Evolutionary conservation across 2,113 vertebrate species (phyloP).

Genomic region (Heteronetta atricapilla): DNA sequence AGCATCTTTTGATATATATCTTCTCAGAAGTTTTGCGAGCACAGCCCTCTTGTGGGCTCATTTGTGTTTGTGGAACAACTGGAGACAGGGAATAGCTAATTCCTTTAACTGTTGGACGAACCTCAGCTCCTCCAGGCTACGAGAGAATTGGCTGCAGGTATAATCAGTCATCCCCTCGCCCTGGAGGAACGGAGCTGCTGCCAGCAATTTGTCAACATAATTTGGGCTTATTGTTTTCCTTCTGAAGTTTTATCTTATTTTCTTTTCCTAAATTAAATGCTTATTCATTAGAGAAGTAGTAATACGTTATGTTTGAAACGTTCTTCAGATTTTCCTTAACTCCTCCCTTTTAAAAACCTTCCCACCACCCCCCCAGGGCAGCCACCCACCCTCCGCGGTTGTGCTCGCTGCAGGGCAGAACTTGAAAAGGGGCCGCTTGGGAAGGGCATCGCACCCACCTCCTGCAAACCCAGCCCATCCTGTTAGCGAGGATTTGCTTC

Average conservation of each 20-base stretch:
- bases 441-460: neutral
- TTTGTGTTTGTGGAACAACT: constrained; percentile 56
- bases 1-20: constrained; percentile 11
- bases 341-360: neutral
- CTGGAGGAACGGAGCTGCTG: constrained; percentile 23
- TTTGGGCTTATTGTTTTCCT: constrained; percentile 35
- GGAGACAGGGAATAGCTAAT: neutral
- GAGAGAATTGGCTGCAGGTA: constrained; percentile 36
- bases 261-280: constrained; percentile 58
- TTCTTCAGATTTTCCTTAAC: neutral
- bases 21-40: constrained; percentile 57
- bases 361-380: neutral
- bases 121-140: neutral
- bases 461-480: neutral
- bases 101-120: constrained; percentile 37
- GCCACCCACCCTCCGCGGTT: neutral
- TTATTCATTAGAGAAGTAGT: neutral
- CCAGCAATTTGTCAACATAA: constrained; percentile 62
- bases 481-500: neutral
- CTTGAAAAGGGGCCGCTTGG: neutral
- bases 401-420: neutral
- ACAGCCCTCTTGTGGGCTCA: constrained; percentile 69
- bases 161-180: constrained; percentile 19
- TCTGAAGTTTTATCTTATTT: constrained; percentile 57
- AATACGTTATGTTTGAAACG: neutral